Base-by-base conservation (phyloP, 2,888 invertebrate genomes). In the Brachyopa scutellaris region DNA sequence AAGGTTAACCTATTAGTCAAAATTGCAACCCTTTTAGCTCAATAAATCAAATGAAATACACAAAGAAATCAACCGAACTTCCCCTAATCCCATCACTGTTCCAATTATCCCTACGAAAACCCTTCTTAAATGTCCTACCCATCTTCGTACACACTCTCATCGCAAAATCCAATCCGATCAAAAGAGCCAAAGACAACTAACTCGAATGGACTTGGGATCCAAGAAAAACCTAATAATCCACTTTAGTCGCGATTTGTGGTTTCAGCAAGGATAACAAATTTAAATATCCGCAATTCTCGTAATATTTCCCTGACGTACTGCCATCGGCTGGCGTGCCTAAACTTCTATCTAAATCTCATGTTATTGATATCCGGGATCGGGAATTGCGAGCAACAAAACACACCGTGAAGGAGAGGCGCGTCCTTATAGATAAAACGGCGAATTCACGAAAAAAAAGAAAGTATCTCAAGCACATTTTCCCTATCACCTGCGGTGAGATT, bases 201-300 rank as follows among this genome's bases (percentile, higher is more conserved):
- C n/a, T n/a, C n/a, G n/a, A n/a, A n/a, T n/a, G n/a, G n/a, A n/a
- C n/a, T n/a, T n/a, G n/a, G n/a, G n/a, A n/a, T n/a, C n/a, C n/a
- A n/a, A n/a, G n/a, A n/a, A n/a, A n/a, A n/a, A 69, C 31, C 31
- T 23, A n/a, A 23, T 70, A 61, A 40, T 59, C 70, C 59, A 33
- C 51, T 40, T 49, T 15, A 36, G 36, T 45, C 19, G 26, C 33
- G n/a, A n/a, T n/a, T 15, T 42, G 47, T 33, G 26, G 3, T 15
- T 21, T 15, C 21, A 26, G 47, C 59, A 45, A 13, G 38, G 31
- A 77, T 53, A 73, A 61, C 53, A 67, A 73, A 73, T 79, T 79
- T 79, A 79, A 74, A 79, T 79, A 73, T 79, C 73, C 59, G 66
- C 73, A 66, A 62, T 72, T 78, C 64, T 45, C 53, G 40, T 67